Evolutionary conservation across 2,797 vertebrate species (phyloP), one percentile per base, ranked within the genome.

Genomic region (Trematomus bernacchii): DNA sequence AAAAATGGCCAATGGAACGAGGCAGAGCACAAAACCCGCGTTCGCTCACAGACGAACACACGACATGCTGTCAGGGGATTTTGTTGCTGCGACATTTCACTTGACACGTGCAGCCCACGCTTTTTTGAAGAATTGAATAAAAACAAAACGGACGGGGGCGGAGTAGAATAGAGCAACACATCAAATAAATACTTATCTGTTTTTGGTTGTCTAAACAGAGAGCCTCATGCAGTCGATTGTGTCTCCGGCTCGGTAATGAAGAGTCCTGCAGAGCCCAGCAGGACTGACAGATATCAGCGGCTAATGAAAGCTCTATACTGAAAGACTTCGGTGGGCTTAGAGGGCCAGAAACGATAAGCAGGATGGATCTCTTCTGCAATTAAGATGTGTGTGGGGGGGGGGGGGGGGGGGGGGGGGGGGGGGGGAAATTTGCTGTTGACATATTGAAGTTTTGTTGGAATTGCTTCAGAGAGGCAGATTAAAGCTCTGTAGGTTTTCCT

Each of bases 291-390:
- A 70, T 84, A 87, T 88, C 84, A 81, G 76, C n/a, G 6, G 60
- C 77, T 86, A 89, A 92, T 92, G 81, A 89, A 91, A 85, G 85
- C 72, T 78, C 64, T 77, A 79, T 86, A 86, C 87, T 86, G 64
- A 42, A 8, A 46, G 85, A 62, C 71, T 89, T 85, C 63, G 71
- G 73, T 74, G 78, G 71, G 77, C 84, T 90, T 84, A 81, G 50
- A 77, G 74, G 66, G 73, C 77, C 81, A 81, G 61, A 76, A 80
- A 84, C 0, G 11, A 75, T 85, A 88, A 88, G 84, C 71, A 64
- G 60, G 76, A 53, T 48, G 77, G 70, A 81, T 84, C 76, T 73
- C 44, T 42, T 74, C 63, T 75, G 69, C 59, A 82, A 77, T 88
- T 85, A 85, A 62, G 67, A 65, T 6, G 33, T 53, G 73, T n/a